These are phyloP conservation scores for Lasioglossum calceatum DNA, from an alignment of 2,888 invertebrate genomes.

Conservation along the genomic window DNA sequence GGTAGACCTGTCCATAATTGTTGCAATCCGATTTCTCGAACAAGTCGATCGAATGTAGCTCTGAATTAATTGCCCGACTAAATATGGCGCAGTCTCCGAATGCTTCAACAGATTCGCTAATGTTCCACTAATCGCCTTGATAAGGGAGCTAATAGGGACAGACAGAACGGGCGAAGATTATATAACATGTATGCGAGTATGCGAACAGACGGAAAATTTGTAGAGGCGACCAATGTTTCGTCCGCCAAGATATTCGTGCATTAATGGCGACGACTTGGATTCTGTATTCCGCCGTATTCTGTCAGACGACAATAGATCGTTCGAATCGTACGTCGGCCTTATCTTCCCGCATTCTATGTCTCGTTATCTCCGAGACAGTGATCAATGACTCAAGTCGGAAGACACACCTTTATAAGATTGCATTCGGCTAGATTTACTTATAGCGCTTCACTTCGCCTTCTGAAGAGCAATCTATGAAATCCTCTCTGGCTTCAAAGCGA, in stretches of 20 bases:
- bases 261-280: slow-evolving; percentile 26
- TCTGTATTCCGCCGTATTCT: slow-evolving; percentile 25
- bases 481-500: background rate
- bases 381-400: slow-evolving; percentile 35
- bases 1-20: background rate
- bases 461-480: slow-evolving; percentile 7
- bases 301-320: slow-evolving; percentile 37
- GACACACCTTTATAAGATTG: slow-evolving; percentile 19
- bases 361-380: slow-evolving; percentile 32
- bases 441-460: slow-evolving; percentile 16
- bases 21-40: background rate
- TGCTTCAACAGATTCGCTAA: slow-evolving; percentile 45
- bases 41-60: slow-evolving; percentile 19
- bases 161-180: slow-evolving; percentile 24
- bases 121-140: slow-evolving; percentile 39
- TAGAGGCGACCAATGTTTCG: slow-evolving; percentile 21
- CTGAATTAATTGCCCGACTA: slow-evolving; percentile 43
- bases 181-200: slow-evolving; percentile 9
- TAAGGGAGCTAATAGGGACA: slow-evolving; percentile 22
- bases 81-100: slow-evolving; percentile 28
- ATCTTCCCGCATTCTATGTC: slow-evolving; percentile 34
- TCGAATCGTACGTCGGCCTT: background rate
- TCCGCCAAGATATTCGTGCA: background rate
- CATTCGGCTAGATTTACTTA: slow-evolving; percentile 13
- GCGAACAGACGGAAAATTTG: slow-evolving; percentile 37